phyloP scores from a whole-genome alignment of 2,888 invertebrate genomes.

The Deroplatys truncata region DNA sequence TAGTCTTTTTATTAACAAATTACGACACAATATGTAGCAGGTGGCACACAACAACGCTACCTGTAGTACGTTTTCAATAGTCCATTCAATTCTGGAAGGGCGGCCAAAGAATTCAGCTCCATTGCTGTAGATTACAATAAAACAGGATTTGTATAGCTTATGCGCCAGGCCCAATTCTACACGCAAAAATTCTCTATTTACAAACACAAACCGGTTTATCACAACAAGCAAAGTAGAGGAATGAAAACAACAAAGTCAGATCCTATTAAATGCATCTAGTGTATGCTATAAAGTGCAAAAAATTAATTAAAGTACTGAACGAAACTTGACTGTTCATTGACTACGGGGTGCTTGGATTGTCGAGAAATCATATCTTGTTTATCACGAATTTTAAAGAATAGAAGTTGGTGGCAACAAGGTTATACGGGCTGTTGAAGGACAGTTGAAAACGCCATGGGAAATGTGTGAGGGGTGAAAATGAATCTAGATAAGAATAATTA shows the following conservation, averaged over 20 bases:
- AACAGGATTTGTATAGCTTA: not conserved
- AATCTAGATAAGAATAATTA: too few species aligned
- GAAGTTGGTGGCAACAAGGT: too few species aligned
- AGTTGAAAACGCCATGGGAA: too few species aligned
- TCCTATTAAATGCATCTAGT: not conserved
- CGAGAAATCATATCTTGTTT: too few species aligned
- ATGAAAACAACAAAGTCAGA: not conserved
- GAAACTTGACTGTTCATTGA: too few species aligned
- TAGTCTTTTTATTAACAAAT: not conserved
- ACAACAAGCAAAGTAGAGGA: not conserved
- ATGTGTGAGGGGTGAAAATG: too few species aligned
- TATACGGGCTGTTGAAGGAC: too few species aligned
- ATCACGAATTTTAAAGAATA: too few species aligned
- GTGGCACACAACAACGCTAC: not conserved
- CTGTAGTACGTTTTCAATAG: not conserved
- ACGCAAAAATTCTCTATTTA: not conserved
- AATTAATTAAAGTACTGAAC: not conserved
- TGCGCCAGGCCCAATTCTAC: not conserved
- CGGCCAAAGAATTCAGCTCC: not conserved
- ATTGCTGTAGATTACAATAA: not conserved
- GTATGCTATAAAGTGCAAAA: not conserved
- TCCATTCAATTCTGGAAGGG: not conserved
- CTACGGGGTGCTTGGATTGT: too few species aligned
- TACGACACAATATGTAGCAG: not conserved
- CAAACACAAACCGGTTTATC: not conserved